phyloP scores from a whole-genome alignment of 2,113 vertebrate genomes.

The Leucoraja erinaceus region DNA sequence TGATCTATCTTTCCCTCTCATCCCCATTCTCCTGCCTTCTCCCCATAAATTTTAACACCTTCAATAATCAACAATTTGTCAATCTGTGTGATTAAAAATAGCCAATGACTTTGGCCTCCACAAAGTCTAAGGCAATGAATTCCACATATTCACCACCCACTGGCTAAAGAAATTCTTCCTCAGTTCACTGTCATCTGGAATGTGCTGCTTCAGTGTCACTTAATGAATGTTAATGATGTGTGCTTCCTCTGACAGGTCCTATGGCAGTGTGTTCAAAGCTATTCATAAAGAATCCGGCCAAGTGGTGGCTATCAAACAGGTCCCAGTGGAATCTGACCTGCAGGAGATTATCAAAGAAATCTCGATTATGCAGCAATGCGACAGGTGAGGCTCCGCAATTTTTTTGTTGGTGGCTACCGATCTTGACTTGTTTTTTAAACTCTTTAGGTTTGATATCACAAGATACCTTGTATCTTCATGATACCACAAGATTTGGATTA shows the following conservation, averaged over 20 bases:
- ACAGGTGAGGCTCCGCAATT: slow-evolving; percentile 65
- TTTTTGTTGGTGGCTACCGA: too few species aligned
- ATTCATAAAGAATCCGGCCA: slow-evolving; percentile 87
- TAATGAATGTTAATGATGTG: neutral
- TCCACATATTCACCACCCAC: too few species aligned
- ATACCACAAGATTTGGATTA: neutral
- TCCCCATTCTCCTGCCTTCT: too few species aligned
- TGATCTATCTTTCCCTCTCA: too few species aligned
- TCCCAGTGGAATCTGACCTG: slow-evolving; percentile 91
- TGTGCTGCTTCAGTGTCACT: neutral
- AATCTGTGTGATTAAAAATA: too few species aligned
- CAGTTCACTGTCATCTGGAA: too few species aligned
- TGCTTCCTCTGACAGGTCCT: slow-evolving; percentile 61
- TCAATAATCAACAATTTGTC: too few species aligned
- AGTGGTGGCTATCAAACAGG: slow-evolving; percentile 91
- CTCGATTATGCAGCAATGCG: slow-evolving; percentile 94
- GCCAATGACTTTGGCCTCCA: too few species aligned
- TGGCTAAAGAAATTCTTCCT: too few species aligned
- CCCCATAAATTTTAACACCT: too few species aligned
- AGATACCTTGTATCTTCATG: too few species aligned
- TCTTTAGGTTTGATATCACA: neutral
- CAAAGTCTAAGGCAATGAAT: too few species aligned
- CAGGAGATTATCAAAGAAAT: slow-evolving; percentile 97
- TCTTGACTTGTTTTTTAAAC: neutral
- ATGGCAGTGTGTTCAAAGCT: slow-evolving; percentile 90